Evolutionary conservation across 2,797 vertebrate species (phyloP).

Genomic region (Rhadinocentrus ornatus): DNA sequence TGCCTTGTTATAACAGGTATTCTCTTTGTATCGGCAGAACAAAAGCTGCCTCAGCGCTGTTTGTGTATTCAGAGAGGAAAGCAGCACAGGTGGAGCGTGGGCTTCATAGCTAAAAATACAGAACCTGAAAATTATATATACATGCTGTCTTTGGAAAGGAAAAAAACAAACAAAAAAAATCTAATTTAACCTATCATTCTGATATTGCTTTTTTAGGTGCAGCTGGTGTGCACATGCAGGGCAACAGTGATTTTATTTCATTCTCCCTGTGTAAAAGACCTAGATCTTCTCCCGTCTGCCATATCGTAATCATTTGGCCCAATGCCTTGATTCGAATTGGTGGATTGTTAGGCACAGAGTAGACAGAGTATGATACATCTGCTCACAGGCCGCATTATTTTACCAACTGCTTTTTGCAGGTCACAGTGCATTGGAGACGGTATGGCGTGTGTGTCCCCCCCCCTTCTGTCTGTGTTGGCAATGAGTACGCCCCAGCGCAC

Average conservation of each 20-base stretch:
- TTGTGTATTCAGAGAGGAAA: constrained; percentile 50
- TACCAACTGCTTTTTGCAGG: constrained; percentile 67
- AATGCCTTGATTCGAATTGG: constrained; percentile 68
- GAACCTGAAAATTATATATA: constrained; percentile 46
- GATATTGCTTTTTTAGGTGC: constrained; percentile 49
- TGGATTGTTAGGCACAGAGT: constrained; percentile 56
- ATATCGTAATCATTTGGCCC: constrained; percentile 72
- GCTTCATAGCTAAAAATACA: constrained; percentile 52
- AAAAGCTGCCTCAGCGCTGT: constrained; percentile 17
- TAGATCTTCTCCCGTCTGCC: constrained; percentile 56
- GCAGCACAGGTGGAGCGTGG: constrained; percentile 46
- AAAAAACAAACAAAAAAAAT: constrained; percentile 42
- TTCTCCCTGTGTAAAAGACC: constrained; percentile 38
- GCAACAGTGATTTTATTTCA: constrained; percentile 26
- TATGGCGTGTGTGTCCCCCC: neutral
- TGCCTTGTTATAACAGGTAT: constrained; percentile 21
- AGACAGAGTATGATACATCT: constrained; percentile 65
- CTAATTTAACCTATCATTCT: constrained; percentile 57
- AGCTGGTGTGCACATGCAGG: constrained; percentile 43
- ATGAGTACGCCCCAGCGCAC: constrained; percentile 69
- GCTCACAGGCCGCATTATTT: constrained; percentile 68
- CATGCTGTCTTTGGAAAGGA: constrained; percentile 24
- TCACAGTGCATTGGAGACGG: constrained; percentile 58
- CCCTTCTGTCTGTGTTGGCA: constrained; percentile 56
- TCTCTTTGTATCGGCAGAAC: constrained; percentile 41